Conservation (phyloP, 2,888 invertebrate species). For the Sinopyrophorus schimmeli region DNA sequence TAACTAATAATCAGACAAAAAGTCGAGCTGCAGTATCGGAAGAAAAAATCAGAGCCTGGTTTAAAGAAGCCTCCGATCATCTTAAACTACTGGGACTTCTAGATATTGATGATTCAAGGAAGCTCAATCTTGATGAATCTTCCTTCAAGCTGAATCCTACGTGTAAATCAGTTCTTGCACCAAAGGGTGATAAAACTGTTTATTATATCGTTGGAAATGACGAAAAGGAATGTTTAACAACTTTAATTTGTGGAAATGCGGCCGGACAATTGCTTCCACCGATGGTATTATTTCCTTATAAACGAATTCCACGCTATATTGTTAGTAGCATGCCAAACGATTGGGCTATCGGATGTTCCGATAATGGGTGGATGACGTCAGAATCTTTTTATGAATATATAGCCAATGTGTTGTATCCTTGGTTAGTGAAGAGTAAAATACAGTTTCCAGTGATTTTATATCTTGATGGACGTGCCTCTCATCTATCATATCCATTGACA, state of each 20-base stretch:
- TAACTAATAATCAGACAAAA: too few relatives aligned
- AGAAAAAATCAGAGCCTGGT: too few relatives aligned
- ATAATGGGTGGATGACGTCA: background rate
- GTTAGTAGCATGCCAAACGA: background rate
- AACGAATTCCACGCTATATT: constrained; percentile 1
- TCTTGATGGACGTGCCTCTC: constrained; percentile 2
- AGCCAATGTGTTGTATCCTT: background rate
- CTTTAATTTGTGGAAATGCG: constrained; percentile 38
- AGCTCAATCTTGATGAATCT: too few relatives aligned
- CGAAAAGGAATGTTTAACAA: constrained; percentile 41
- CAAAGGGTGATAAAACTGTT: constrained; percentile 42
- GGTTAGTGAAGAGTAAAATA: background rate
- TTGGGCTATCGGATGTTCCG: background rate
- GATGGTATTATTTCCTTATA: constrained; percentile 19
- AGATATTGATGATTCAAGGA: too few relatives aligned
- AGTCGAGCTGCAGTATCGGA: too few relatives aligned
- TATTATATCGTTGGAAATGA: constrained; percentile 31
- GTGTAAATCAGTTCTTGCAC: constrained; percentile 42
- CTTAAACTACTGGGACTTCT: too few relatives aligned
- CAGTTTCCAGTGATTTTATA: background rate
- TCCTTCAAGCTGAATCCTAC: constrained; percentile 48
- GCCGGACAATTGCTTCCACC: constrained; percentile 33
- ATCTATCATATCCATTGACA: background rate
- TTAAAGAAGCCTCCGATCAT: too few relatives aligned
- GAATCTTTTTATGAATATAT: background rate